Evolutionary conservation across 2,888 invertebrate species (phyloP).

Genomic region (Onchidella celtica): DNA sequence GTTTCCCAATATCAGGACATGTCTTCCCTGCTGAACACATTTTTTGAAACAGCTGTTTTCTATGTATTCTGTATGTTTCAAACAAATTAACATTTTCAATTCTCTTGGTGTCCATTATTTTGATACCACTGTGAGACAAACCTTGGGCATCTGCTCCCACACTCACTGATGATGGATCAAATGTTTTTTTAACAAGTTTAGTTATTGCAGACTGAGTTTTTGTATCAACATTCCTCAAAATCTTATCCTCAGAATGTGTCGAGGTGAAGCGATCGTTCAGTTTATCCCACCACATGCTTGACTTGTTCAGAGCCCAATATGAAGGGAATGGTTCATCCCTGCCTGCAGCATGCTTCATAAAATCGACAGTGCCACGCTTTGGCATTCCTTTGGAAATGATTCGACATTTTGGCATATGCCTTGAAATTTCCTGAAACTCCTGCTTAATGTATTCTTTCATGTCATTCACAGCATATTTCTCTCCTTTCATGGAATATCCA

Average conservation of each 20-base stretch:
- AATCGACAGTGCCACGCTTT: slow-evolving; percentile 51
- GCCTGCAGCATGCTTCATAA: slow-evolving; percentile 47
- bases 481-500: slow-evolving; percentile 42
- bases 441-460: not conserved
- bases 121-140: not conserved
- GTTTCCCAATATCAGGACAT: slow-evolving; percentile 47
- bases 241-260: no score
- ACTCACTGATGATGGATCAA: slow-evolving; percentile 55
- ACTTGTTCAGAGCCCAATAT: slow-evolving; percentile 55
- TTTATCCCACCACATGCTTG: not conserved
- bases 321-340: slow-evolving; percentile 49
- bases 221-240: slow-evolving; percentile 50
- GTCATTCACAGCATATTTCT: slow-evolving; percentile 26
- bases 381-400: slow-evolving; percentile 18
- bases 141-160: slow-evolving; percentile 61
- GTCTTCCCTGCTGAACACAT: slow-evolving; percentile 32
- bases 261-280: no score
- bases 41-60: slow-evolving; percentile 54
- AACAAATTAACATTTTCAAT: slow-evolving; percentile 64
- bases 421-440: slow-evolving; percentile 1
- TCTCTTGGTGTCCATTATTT: slow-evolving; percentile 60
- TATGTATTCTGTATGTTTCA: slow-evolving; percentile 54
- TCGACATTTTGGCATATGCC: slow-evolving; percentile 20
- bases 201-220: slow-evolving; percentile 53
- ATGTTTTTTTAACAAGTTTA: slow-evolving; percentile 58